phyloP scores from a whole-genome alignment of 2,888 invertebrate genomes.

The Theretra japonica region DNA sequence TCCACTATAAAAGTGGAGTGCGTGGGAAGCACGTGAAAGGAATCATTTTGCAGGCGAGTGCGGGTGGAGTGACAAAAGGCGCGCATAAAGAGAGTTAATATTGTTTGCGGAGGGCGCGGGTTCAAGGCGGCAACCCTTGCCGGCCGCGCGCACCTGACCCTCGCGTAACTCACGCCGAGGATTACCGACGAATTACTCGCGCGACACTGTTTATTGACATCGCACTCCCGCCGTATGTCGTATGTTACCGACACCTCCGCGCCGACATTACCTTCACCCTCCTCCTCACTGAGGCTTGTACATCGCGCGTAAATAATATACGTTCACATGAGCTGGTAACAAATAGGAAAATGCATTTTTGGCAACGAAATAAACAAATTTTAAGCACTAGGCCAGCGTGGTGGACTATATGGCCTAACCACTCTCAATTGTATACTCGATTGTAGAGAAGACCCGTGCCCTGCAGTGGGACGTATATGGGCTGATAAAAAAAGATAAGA shows the following conservation, averaged over 20 bases:
- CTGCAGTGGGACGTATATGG: too few relatives aligned
- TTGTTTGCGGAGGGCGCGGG: slow-evolving; percentile 58
- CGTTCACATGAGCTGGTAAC: too few relatives aligned
- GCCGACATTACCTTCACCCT: too few relatives aligned
- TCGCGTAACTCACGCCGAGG: slow-evolving; percentile 53
- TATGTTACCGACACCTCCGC: not conserved
- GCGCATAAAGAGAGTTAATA: slow-evolving; percentile 68
- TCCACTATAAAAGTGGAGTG: slow-evolving; percentile 57
- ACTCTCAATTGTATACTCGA: too few relatives aligned
- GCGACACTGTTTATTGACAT: slow-evolving; percentile 37
- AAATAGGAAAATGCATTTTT: too few relatives aligned
- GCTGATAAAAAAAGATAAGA: too few relatives aligned
- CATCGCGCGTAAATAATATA: too few relatives aligned
- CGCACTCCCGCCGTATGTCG: not conserved
- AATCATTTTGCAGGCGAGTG: slow-evolving; percentile 62
- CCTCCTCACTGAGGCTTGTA: too few relatives aligned
- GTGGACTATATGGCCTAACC: too few relatives aligned
- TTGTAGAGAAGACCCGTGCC: too few relatives aligned
- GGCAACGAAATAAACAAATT: too few relatives aligned
- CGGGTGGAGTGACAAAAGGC: slow-evolving; percentile 56
- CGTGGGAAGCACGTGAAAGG: slow-evolving; percentile 62
- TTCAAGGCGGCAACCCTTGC: slow-evolving; percentile 34
- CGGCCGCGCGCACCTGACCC: slow-evolving; percentile 52
- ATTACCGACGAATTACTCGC: slow-evolving; percentile 59
- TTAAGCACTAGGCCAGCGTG: too few relatives aligned